Evolutionary conservation across 2,797 vertebrate species (phyloP).

Genomic region (Brotula barbata): DNA sequence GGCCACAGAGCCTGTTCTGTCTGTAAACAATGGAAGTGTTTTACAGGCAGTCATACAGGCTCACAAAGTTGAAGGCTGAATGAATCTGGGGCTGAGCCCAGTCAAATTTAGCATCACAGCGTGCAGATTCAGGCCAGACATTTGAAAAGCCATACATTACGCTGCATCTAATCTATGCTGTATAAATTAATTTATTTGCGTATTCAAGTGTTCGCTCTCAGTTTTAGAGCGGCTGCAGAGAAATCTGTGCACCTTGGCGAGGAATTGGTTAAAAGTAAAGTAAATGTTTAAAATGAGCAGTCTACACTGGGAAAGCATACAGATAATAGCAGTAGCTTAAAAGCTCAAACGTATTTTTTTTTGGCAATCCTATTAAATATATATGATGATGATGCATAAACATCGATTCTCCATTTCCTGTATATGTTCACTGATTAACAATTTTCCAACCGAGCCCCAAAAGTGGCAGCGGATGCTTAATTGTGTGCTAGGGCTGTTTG

Average conservation of each 20-base stretch:
- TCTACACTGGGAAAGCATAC: too few relatives aligned
- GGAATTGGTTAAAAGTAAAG: not conserved
- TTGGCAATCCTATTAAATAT: slow-evolving; percentile 6
- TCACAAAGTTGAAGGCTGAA: slow-evolving; percentile 32
- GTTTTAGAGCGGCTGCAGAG: not conserved
- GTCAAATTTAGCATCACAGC: slow-evolving; percentile 49
- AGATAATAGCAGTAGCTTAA: too few relatives aligned
- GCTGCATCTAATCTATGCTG: not conserved
- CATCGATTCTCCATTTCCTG: slow-evolving; percentile 35
- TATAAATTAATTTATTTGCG: not conserved
- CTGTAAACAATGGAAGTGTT: slow-evolving; percentile 54
- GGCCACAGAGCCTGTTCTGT: slow-evolving; percentile 61
- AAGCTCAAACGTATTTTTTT: too few relatives aligned
- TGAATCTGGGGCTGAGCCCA: slow-evolving; percentile 18
- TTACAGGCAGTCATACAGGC: slow-evolving; percentile 34
- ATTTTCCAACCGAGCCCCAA: slow-evolving; percentile 63
- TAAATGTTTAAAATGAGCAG: too few relatives aligned
- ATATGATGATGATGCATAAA: slow-evolving; percentile 13
- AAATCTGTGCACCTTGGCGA: not conserved
- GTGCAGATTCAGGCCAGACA: slow-evolving; percentile 40
- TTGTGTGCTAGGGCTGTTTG: slow-evolving; percentile 52
- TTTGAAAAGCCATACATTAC: slow-evolving; percentile 21
- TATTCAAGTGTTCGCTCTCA: not conserved
- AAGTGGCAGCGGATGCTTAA: slow-evolving; percentile 64
- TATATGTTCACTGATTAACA: slow-evolving; percentile 59